Evolutionary conservation across 2,888 invertebrate species (phyloP).

Genomic region (Cloeon dipterum): DNA sequence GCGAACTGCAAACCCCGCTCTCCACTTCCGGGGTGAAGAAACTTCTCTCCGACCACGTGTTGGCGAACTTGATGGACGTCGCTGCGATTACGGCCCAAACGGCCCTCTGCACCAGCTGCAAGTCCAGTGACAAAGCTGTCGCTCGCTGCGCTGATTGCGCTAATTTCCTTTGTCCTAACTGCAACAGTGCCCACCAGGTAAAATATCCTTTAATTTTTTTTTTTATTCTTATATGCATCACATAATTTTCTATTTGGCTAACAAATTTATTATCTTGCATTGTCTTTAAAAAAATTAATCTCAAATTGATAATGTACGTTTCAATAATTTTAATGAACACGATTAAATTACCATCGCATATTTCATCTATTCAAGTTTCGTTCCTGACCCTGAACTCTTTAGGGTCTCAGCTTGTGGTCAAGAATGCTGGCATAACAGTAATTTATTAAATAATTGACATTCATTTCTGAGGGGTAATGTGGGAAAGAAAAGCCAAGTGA

Average conservation of each 20-base stretch:
- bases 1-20: slow-evolving; percentile 65
- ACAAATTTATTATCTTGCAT: too few species aligned
- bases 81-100: slow-evolving; percentile 49
- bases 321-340: background rate
- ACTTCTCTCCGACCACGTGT: slow-evolving; percentile 66
- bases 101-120: slow-evolving; percentile 72
- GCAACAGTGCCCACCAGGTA: slow-evolving; percentile 76
- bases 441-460: too few species aligned
- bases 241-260: background rate
- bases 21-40: slow-evolving; percentile 52
- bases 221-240: background rate
- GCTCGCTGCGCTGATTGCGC: slow-evolving; percentile 89
- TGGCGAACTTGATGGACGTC: slow-evolving; percentile 63
- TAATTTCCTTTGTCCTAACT: slow-evolving; percentile 79
- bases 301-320: background rate
- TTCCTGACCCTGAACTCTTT: too few species aligned
- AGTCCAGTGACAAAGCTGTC: slow-evolving; percentile 81
- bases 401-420: too few species aligned
- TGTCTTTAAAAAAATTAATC: background rate
- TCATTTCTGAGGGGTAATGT: too few species aligned
- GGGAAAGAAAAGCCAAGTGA: too few species aligned
- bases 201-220: background rate
- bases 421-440: too few species aligned
- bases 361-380: too few species aligned
- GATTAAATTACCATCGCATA: too few species aligned